These are phyloP conservation scores for Pelecanoides urinatrix DNA, from an alignment of 2,113 vertebrate genomes.

Conservation along the genomic window DNA sequence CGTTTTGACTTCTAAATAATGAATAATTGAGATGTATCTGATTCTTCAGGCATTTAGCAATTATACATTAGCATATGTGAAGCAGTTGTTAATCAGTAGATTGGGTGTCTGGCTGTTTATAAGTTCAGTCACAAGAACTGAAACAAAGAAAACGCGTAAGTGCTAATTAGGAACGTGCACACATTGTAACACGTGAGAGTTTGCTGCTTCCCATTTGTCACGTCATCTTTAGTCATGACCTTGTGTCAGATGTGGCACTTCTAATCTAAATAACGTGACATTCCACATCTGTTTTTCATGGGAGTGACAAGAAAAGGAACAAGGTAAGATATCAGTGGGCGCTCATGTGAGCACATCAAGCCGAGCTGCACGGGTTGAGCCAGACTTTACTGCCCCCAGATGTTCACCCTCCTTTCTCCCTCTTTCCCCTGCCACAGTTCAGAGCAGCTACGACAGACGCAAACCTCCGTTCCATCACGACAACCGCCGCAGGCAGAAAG, in stretches of 20 bases:
- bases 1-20: background rate
- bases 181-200: background rate
- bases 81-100: background rate
- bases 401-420: background rate
- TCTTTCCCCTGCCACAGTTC: accelerated
- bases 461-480: background rate
- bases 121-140: background rate
- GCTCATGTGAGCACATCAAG: background rate
- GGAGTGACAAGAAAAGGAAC: background rate
- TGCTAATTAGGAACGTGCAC: background rate
- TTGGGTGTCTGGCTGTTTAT: background rate
- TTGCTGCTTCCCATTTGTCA: background rate
- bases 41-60: background rate
- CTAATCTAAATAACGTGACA: background rate
- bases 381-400: background rate
- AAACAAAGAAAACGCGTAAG: background rate
- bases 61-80: background rate
- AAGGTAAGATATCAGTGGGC: background rate
- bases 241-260: background rate
- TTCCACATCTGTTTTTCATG: slow-evolving; percentile 1
- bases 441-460: accelerated
- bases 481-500: accelerated
- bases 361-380: background rate
- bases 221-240: background rate
- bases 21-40: background rate